These are phyloP conservation scores for Scolopax mira DNA, from an alignment of 2,113 vertebrate genomes.

Conservation along the genomic window DNA sequence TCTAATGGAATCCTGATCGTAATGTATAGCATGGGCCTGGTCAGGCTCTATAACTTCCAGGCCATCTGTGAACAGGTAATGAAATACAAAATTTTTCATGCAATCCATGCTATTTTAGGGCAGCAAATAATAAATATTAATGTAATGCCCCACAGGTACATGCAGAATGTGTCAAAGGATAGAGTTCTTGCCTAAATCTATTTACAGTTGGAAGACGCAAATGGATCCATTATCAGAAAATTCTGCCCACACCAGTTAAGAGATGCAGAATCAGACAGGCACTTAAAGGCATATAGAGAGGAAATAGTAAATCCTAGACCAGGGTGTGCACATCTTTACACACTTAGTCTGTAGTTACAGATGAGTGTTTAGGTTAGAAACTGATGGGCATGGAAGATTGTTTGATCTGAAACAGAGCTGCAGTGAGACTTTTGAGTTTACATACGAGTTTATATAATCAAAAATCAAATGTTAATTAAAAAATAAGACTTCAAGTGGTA, in stretches of 20 bases:
- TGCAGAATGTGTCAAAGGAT: neutral
- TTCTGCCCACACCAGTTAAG: neutral
- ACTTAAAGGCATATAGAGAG: neutral
- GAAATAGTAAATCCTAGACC: neutral
- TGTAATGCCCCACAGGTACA: neutral
- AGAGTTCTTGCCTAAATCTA: neutral
- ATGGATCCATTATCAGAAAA: neutral
- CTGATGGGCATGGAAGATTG: neutral
- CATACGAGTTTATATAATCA: neutral
- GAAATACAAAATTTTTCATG: neutral
- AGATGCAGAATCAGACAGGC: neutral
- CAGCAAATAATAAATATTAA: neutral
- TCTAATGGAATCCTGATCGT: constrained; percentile 91
- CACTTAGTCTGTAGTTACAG: neutral
- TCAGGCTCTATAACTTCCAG: constrained; percentile 92
- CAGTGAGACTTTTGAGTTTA: neutral
- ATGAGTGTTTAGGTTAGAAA: neutral
- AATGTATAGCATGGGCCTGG: constrained; percentile 86
- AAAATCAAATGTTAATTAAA: neutral
- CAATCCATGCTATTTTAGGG: neutral
- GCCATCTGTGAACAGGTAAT: constrained; percentile 86
- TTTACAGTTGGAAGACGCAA: neutral
- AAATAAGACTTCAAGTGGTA: neutral
- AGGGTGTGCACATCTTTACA: neutral
- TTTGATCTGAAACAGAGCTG: neutral